Evolutionary conservation across 2,888 invertebrate genomes (phyloP), one percentile per base, ranked within the genome.

Genomic region (Melanophora roralis): DNA sequence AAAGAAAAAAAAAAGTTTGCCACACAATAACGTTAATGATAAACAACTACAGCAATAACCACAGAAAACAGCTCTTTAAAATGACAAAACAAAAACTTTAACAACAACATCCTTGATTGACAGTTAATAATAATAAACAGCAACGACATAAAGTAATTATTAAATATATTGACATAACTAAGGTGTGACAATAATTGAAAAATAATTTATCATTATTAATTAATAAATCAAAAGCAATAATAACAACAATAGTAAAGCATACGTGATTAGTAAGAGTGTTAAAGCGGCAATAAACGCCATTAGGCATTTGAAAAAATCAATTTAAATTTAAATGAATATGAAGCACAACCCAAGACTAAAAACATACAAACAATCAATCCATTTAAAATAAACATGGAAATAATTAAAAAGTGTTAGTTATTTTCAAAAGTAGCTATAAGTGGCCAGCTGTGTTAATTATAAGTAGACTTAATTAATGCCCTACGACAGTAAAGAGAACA

Each of bases 161-260:
- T 49, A 68, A 78, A 78, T 45, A 57, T 64, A 68, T 76, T 80
- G 72, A 76, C 75, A 80, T 45, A 72, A 68, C 71, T 67, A 80
- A 72, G 80, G 80, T 80, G 80, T 76, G 80, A 80, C 76, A 76
- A 72, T 80, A 80, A 80, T 80, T 80, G 80, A 80, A 80, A 62
- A 80, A 80, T 76, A 80, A 80, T 80, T 80, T 76, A 80, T 80
- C 80, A 80, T 80, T 76, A 72, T 68, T 80, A 80, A 80, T 80
- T 76, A 76, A 72, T 76, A 80, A 80, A 80, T 80, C 67, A 67
- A 71, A 57, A 68, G 36, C 43, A 59, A 47, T 11, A 55, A 43
- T 11, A 77, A 23, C 34, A 57, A 43, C 27, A 77, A 23, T 21
- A 12, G 6, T 45, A 11, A 14, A 36, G 2, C 34, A 49, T 34